A percentile compares a stretch with the other conserved stretches of the same genome.
phyloP scores from a whole-genome alignment of 2,888 invertebrate genomes.

The Parnassius smintheus region DNA sequence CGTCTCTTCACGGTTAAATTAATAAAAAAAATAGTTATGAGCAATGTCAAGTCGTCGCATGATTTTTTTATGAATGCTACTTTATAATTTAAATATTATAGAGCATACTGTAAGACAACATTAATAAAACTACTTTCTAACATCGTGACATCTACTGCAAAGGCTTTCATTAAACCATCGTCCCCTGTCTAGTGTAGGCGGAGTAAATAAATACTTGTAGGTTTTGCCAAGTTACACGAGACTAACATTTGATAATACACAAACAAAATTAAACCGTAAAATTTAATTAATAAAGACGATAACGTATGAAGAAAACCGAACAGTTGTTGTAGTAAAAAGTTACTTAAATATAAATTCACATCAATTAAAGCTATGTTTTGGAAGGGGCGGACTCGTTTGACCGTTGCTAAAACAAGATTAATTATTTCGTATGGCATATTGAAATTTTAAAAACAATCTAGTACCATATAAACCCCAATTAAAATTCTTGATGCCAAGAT shows the following conservation, averaged over 20 bases:
- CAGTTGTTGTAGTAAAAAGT: constrained; percentile 26
- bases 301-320: background rate
- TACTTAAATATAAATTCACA: constrained; percentile 40
- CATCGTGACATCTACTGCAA: constrained; percentile 58
- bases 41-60: too few species aligned
- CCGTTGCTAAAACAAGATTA: constrained; percentile 43
- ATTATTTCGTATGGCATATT: constrained; percentile 27
- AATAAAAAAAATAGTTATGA: too few species aligned
- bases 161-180: constrained; percentile 54
- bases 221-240: constrained; percentile 33
- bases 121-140: constrained; percentile 55
- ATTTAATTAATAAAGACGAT: background rate
- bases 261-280: constrained; percentile 31
- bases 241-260: constrained; percentile 5
- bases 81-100: too few species aligned
- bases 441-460: background rate
- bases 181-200: constrained; percentile 49
- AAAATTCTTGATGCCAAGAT: too few species aligned
- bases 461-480: background rate
- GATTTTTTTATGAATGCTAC: too few species aligned
- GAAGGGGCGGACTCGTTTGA: constrained; percentile 53
- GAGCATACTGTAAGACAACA: constrained; percentile 39
- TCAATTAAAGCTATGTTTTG: constrained; percentile 52
- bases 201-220: constrained; percentile 39
- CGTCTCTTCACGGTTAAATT: too few species aligned